Conservation (phyloP, 2,888 invertebrate genomes). For the Podabrus alpinus region DNA sequence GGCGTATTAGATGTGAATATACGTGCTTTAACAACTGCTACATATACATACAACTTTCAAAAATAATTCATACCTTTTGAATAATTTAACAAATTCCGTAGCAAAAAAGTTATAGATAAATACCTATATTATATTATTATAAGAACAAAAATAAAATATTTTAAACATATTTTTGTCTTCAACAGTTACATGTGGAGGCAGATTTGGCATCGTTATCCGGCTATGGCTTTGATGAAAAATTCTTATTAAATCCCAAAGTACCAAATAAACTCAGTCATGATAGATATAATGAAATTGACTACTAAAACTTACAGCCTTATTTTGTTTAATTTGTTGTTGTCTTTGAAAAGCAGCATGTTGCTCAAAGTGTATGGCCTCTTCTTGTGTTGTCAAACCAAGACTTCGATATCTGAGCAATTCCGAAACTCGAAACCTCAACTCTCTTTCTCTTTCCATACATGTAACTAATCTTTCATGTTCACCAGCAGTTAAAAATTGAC, state of each 20-base stretch:
- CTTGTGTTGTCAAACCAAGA: conserved; percentile 81
- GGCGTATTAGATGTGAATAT: no score
- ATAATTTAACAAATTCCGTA: no score
- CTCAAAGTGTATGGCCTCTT: conserved; percentile 88
- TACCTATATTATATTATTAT: no score
- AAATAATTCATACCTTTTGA: no score
- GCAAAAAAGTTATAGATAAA: no score
- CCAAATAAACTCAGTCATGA: conserved; percentile 3
- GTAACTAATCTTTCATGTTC: conserved; percentile 82
- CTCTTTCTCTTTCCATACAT: conserved; percentile 82
- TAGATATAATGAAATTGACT: background rate
- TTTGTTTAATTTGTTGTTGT: conserved; percentile 69
- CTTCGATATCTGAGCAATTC: conserved; percentile 84
- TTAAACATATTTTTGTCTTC: no score
- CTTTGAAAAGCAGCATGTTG: conserved; percentile 71
- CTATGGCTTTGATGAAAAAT: background rate
- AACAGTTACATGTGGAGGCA: background rate
- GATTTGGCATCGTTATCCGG: background rate
- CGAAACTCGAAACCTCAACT: conserved; percentile 78
- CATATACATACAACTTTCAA: no score
- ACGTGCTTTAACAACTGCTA: no score
- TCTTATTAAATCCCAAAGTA: background rate
- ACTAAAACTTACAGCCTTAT: conserved; percentile 61
- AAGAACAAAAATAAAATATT: no score
- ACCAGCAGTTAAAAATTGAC: conserved; percentile 84